phyloP scores from a whole-genome alignment of 2,888 invertebrate genomes.

The Cephus rjabovi region DNA sequence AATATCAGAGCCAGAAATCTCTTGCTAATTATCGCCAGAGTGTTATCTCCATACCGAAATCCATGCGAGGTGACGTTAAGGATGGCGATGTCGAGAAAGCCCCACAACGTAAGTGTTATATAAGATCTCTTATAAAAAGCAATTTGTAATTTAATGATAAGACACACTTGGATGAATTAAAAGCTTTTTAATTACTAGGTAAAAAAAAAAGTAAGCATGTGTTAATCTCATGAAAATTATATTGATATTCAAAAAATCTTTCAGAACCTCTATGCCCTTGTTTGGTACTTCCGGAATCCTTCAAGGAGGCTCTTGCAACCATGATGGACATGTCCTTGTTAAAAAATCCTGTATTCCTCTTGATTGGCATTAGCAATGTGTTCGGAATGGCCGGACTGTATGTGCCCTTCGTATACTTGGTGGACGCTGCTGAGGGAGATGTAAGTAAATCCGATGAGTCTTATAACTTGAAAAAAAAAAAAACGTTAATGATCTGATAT shows the following conservation, averaged over 20 bases:
- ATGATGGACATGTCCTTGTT: conserved; percentile 93
- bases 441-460: conserved; percentile 67
- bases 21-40: conserved; percentile 91
- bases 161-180: background rate
- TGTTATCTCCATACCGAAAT: conserved; percentile 86
- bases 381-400: conserved; percentile 98
- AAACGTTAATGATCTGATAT: background rate
- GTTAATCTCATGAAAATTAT: conserved; percentile 2
- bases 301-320: conserved; percentile 84
- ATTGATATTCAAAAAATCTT: conserved; percentile 38
- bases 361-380: conserved; percentile 93
- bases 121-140: background rate
- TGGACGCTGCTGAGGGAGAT: conserved; percentile 80
- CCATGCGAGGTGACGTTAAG: conserved; percentile 71
- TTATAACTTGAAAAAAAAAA: background rate
- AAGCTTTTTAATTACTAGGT: background rate
- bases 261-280: conserved; percentile 85
- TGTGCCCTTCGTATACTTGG: conserved; percentile 95
- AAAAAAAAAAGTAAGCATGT: conserved; percentile 6
- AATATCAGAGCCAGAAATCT: conserved; percentile 93
- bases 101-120: conserved; percentile 72
- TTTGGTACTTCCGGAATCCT: conserved; percentile 80
- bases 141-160: conserved; percentile 8
- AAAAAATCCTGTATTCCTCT: conserved; percentile 89
- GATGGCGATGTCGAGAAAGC: conserved; percentile 76